Evolutionary conservation across 2,888 invertebrate genomes (phyloP), one percentile per base, ranked within the genome.

Genomic region (Apotomis turbidana): DNA sequence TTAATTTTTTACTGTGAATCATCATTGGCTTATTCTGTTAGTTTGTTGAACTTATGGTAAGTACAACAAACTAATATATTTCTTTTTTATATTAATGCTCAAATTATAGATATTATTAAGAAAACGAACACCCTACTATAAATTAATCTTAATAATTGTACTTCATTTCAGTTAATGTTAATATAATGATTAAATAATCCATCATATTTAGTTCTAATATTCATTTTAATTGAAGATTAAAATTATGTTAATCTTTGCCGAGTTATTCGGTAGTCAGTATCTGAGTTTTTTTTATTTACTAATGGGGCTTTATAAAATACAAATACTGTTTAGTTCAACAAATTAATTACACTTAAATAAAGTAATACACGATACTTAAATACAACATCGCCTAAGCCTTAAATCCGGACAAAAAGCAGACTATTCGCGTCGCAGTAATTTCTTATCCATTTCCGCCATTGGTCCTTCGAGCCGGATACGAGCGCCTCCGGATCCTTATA

Each of bases 381-480:
- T 6, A 41, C 6, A 49, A 49, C 55, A 67, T 67, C 10, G 5
- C 15, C 46, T 57, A 55, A 70, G 63, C 44, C 44, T 10, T 41
- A 55, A 54, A 41, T 41, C 66, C 66, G n/a, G 5, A 71, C 61
- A 71, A 68, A 67, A 71, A 57, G 27, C 67, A 61, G 44, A 55
- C 60, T 66, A 66, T 41, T 44, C 60, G 60, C 66, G 71, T 71
- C 67, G 71, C 55, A 76, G 79, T 81, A 79, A 83, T 88, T 87
- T 85, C 85, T 85, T 84, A 84, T 79, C 85, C 83, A 85, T 86
- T 87, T 91, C 90, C 89, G 87, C 78, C 77, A 82, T 85, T 83
- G 87, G 86, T 86, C 86, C 87, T 88, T 80, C 83, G 84, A 83
- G 81, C 85, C 90, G 90, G 91, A 91, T 83, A 78, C 81, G 80